Evolutionary conservation across 2,888 invertebrate species (phyloP), one percentile per base, ranked within the genome.

Genomic region (Xestoiulus laeticollis): DNA sequence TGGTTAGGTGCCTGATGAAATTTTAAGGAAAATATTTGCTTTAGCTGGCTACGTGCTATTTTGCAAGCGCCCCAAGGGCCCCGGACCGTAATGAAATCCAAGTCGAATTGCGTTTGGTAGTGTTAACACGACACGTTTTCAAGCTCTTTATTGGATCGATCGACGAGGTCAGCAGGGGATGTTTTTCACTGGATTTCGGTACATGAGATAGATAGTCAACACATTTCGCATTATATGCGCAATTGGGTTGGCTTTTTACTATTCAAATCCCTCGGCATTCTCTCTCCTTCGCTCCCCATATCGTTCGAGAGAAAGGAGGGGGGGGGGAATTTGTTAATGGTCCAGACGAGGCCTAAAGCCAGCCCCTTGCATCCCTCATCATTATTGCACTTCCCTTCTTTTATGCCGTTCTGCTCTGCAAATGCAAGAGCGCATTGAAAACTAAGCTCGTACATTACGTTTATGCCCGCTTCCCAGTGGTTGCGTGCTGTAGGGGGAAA

Each of bases 351-450:
- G 53, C 53, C n/a, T n/a, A 19, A 38, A 8, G 38, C 38, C 38
- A 38, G 38, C 38, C 38, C 38, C 38, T 48, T 6, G 19, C 53
- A 6, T 16, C 53, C 53, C 53, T n/a, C 53, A 6, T 59, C 53
- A 59, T 59, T 59, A 59, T 59, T 59, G 3, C 53, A 59, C n/a
- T 59, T 59, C 53, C 53, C 53, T 59, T 59, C 53, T 59, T 59
- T 59, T 59, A 59, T 59, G 53, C 53, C 53, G n/a, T 59, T 59
- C 6, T n/a, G n/a, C n/a, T 6, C 16, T 19, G 53, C 19, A 59
- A 59, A 48, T 48, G 48, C 48, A 48, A 48, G 38, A 38, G 16
- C 19, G 48, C 48, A 48, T 48, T 48, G 48, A 48, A 48, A 12
- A 48, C 48, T 48, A 19, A 48, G 10, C 48, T 48, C 48, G 48